Percentiles rank a stretch among this genome's conserved stretches.
phyloP scores from a whole-genome alignment of 2,888 invertebrate species.

The Scaptomyza caliginosa region DNA sequence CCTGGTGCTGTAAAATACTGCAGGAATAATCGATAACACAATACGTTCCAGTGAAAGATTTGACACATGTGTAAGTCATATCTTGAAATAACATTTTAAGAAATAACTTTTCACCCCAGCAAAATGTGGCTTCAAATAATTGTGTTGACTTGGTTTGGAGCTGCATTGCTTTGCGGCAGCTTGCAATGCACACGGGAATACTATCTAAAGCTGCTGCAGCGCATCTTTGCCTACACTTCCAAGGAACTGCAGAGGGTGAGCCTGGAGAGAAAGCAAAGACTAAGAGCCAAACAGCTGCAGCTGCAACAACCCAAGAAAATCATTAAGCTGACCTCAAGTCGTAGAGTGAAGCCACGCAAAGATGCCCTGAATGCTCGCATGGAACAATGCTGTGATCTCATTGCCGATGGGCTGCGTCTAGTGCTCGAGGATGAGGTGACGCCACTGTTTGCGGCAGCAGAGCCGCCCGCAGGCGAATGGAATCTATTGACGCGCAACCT shows the following conservation, averaged over 20 bases:
- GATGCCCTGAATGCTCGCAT: constrained; percentile 32
- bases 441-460: constrained; percentile 45
- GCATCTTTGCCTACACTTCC: constrained; percentile 39
- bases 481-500: constrained; percentile 57
- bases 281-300: neutral
- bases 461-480: constrained; percentile 37
- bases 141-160: neutral
- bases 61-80: neutral
- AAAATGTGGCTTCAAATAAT: constrained; percentile 19
- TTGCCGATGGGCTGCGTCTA: constrained; percentile 42
- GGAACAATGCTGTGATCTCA: constrained; percentile 39
- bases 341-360: neutral
- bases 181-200: neutral
- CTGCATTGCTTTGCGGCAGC: constrained; percentile 19
- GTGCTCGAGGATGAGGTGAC: constrained; percentile 65
- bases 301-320: neutral
- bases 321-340: neutral
- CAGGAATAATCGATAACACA: neutral
- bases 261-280: neutral
- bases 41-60: neutral
- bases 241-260: constrained; percentile 16
- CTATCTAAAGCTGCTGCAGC: constrained; percentile 41
- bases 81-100: too few relatives aligned
- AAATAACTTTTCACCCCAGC: too few relatives aligned
- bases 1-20: neutral